Percentiles rank a stretch among this genome's conserved stretches.
Evolutionary conservation across 2,113 vertebrate genomes (phyloP).

Genomic region (Lamprotornis superbus): DNA sequence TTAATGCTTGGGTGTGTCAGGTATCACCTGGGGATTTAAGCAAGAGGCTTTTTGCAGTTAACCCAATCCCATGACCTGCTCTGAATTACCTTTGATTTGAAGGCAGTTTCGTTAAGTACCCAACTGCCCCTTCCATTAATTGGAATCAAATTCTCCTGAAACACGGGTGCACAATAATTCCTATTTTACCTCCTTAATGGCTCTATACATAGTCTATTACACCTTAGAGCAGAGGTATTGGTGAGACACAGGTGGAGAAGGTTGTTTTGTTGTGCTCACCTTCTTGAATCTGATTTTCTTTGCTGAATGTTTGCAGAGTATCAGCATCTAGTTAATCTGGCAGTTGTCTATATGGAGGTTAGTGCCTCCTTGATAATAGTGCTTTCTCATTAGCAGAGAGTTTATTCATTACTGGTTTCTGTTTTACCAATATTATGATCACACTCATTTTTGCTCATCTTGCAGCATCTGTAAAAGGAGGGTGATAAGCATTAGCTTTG

Average conservation of each 20-base stretch:
- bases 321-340: not conserved
- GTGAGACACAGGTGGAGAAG: not conserved
- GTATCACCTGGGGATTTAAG: conserved; percentile 81
- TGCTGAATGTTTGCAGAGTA: not conserved
- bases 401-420: not conserved
- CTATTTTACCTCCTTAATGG: conserved; percentile 45
- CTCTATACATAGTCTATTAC: conserved; percentile 32
- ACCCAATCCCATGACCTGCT: conserved; percentile 72
- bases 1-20: conserved; percentile 76
- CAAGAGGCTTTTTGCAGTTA: conserved; percentile 77
- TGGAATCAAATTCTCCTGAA: conserved; percentile 74
- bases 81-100: conserved; percentile 76
- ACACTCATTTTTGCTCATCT: not conserved
- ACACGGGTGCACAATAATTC: conserved; percentile 65
- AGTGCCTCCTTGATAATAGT: not conserved
- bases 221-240: not conserved
- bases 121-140: conserved; percentile 66
- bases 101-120: conserved; percentile 72
- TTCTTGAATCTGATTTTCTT: not conserved
- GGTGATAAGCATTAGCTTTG: not conserved
- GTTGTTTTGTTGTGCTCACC: not conserved
- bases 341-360: not conserved
- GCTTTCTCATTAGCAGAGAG: not conserved
- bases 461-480: not conserved
- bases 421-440: not conserved